phyloP scores from a whole-genome alignment of 2,113 vertebrate genomes.

The Elanus axillaris region DNA sequence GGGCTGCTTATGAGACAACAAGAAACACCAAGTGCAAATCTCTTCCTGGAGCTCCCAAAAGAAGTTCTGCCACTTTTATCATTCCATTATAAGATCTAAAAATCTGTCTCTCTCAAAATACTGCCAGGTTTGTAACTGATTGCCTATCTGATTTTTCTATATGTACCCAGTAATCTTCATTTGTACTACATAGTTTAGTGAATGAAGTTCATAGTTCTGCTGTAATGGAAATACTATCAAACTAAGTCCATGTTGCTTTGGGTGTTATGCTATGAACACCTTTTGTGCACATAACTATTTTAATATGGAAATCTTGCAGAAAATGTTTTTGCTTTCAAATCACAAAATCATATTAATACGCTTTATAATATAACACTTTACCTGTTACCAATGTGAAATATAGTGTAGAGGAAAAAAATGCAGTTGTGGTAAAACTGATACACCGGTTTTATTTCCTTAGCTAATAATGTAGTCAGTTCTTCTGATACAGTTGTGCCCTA shows the following conservation, averaged over 20 bases:
- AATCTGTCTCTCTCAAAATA: slow-evolving; percentile 60
- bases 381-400: slow-evolving; percentile 50
- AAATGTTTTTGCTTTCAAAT: slow-evolving; percentile 27
- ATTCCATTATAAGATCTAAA: slow-evolving; percentile 70
- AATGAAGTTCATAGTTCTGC: slow-evolving; percentile 20
- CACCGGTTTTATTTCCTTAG: slow-evolving; percentile 35
- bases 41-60: slow-evolving; percentile 26
- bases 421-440: slow-evolving; percentile 49
- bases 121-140: slow-evolving; percentile 76
- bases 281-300: slow-evolving; percentile 55
- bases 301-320: slow-evolving; percentile 42
- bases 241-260: slow-evolving; percentile 47
- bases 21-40: slow-evolving; percentile 21
- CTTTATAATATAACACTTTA: slow-evolving; percentile 34
- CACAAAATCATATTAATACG: slow-evolving; percentile 22
- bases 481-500: slow-evolving; percentile 6
- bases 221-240: slow-evolving; percentile 5
- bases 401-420: slow-evolving; percentile 31
- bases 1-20: background rate
- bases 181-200: slow-evolving; percentile 50
- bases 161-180: slow-evolving; percentile 49
- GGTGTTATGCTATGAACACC: slow-evolving; percentile 47
- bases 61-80: slow-evolving; percentile 58
- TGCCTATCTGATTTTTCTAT: slow-evolving; percentile 70
- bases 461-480: slow-evolving; percentile 42